Percentiles rank a stretch among this genome's conserved stretches.
phyloP scores from a whole-genome alignment of 2,888 invertebrate genomes.

The Dryobotodes eremita region DNA sequence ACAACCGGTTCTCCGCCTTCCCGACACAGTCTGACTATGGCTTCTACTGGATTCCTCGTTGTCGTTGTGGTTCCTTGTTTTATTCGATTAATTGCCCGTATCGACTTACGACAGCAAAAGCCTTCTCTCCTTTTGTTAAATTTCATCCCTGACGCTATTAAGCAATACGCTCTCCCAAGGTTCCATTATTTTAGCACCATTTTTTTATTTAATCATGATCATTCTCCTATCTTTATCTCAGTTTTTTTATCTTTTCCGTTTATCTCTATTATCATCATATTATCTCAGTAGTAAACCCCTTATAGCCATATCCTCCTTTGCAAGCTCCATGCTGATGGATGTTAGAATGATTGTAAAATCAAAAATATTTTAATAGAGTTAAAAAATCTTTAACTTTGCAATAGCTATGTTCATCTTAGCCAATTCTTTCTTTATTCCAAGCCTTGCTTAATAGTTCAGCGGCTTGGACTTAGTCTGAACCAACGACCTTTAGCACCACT shows the following conservation, averaged over 20 bases:
- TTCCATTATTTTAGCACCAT: background rate
- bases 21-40: no score
- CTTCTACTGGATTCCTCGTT: background rate
- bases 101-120: background rate
- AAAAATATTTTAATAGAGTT: background rate
- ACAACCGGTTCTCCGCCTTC: background rate
- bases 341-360: background rate
- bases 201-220: no score
- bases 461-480: background rate
- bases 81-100: background rate
- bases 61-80: no score
- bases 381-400: background rate
- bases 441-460: slow-evolving; percentile 32
- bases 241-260: background rate
- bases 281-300: background rate
- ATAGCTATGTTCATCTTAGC: background rate
- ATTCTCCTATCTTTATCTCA: background rate
- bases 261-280: background rate
- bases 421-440: background rate
- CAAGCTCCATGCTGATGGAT: background rate
- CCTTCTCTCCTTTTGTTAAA: background rate
- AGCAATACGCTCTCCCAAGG: background rate
- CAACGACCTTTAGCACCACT: slow-evolving; percentile 20
- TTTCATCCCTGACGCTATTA: background rate
- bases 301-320: background rate